Conservation (phyloP, 2,888 invertebrate species). For the Vanessa cardui region DNA sequence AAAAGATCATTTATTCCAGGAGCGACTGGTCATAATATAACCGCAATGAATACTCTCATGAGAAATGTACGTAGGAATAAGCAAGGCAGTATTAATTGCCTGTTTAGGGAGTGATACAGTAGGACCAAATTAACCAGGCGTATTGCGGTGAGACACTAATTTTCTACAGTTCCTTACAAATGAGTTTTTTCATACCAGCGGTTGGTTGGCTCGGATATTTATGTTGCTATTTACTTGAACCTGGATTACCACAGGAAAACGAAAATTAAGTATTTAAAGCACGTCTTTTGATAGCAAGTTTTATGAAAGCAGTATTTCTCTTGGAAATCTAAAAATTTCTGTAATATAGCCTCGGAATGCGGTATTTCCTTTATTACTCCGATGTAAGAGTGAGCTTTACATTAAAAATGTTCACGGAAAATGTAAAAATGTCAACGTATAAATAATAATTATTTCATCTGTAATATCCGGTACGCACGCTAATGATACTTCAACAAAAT, state of each 20-base stretch:
- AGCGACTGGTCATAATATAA: constrained; percentile 1
- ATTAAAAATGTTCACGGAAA: constrained; percentile 2
- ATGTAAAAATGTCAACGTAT: constrained; percentile 7
- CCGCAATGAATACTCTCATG: constrained; percentile 26
- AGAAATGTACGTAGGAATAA: constrained; percentile 38
- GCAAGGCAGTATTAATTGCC: constrained; percentile 39
- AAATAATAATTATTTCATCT: not conserved
- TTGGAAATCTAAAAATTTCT: constrained; percentile 24
- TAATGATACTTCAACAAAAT: constrained; percentile 8
- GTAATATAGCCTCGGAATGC: constrained; percentile 19
- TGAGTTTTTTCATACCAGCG: constrained; percentile 33
- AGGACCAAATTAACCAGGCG: constrained; percentile 38
- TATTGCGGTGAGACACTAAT: constrained; percentile 32
- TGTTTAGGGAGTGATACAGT: constrained; percentile 43
- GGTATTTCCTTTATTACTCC: constrained; percentile 5
- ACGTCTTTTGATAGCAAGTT: constrained; percentile 34
- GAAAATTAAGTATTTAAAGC: constrained; percentile 39
- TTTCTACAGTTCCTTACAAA: constrained; percentile 32
- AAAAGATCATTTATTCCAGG: not conserved
- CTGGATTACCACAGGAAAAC: constrained; percentile 34
- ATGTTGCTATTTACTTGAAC: constrained; percentile 41
- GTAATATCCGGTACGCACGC: not conserved
- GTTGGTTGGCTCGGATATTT: constrained; percentile 37
- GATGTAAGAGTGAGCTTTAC: not conserved
- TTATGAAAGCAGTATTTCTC: constrained; percentile 23